These are phyloP conservation scores for Odobenus rosmarus DNA, from an alignment of 2,113 vertebrate genomes.

Conservation along the genomic window DNA sequence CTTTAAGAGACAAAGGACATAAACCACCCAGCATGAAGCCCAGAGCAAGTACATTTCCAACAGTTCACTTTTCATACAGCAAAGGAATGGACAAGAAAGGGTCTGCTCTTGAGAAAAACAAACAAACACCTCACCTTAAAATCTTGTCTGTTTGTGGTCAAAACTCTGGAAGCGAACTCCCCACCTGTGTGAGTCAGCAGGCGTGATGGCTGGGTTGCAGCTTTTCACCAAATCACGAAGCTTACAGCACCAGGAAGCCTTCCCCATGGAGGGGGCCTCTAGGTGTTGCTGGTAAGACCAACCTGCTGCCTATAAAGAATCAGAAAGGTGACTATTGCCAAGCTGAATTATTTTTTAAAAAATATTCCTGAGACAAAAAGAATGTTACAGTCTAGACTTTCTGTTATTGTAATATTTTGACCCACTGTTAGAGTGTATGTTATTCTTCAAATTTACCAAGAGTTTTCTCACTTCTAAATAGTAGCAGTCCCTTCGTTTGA, in stretches of 20 bases:
- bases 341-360: background rate
- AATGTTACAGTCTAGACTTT: background rate
- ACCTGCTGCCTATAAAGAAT: background rate
- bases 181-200: background rate
- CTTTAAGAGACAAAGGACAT: background rate
- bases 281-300: background rate
- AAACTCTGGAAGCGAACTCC: background rate
- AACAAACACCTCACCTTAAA: background rate
- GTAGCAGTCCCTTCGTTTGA: background rate
- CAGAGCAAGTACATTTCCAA: background rate
- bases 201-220: background rate
- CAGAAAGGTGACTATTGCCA: background rate
- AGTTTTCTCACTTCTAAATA: background rate
- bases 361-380: constrained; percentile 1
- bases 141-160: background rate
- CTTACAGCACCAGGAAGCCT: accelerated
- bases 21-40: background rate
- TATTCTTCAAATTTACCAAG: background rate
- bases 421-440: background rate
- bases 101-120: background rate
- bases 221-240: background rate
- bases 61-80: background rate
- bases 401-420: background rate
- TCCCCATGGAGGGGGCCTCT: too few species aligned
- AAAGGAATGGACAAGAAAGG: background rate